Evolutionary conservation across 2,888 invertebrate genomes (phyloP), one percentile per base, ranked within the genome.

Genomic region (Incurvaria masculella): DNA sequence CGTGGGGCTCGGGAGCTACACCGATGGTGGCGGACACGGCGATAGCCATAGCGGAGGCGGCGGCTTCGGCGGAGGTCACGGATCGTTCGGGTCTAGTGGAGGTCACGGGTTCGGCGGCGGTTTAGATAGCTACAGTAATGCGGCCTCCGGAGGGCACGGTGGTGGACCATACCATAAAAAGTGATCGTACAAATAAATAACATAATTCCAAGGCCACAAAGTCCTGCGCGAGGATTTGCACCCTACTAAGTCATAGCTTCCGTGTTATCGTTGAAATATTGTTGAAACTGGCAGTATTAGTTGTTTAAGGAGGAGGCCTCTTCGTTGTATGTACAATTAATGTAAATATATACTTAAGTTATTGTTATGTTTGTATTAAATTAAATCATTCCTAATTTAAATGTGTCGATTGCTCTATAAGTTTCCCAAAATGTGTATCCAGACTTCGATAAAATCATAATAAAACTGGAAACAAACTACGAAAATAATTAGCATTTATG

Each of bases 101-200:
- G 47, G 49, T 17, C 27, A 53, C 46, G 39, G 55, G 1, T 59
- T 61, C 4, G 60, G 55, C 42, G 59, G 56, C 41, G 62, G 61
- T 10, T 72, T 69, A 50, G 79, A 72, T 54, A 79, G 70, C 53
- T 79, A 72, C 59, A 72, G 68, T 27, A 72, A 66, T 52, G 76
- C 71, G 49, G 61, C 72, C 66, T 19, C 65, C 42, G 48, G 79
- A 4, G 80, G 79, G 16, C 76, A 78, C 52, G 78, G 79, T 1
- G 78, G 79, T 16, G 80, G 79, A 1, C 76, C 75, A 2, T 78
- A 78, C 55, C 73, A 68, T 52, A 64, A 61, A 65, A 58, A 63
- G 64, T 53, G 66, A 68, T 33, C 8, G 33, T 14, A 14, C 8
- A 33, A 11, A 23, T 23, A 23, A 23, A 23, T 23, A 23, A n/a